A percentile compares a stretch with the other conserved stretches of the same genome.
These are phyloP conservation scores for Carterocephalus palaemon DNA, from an alignment of 2,888 invertebrate species.

Conservation along the genomic window DNA sequence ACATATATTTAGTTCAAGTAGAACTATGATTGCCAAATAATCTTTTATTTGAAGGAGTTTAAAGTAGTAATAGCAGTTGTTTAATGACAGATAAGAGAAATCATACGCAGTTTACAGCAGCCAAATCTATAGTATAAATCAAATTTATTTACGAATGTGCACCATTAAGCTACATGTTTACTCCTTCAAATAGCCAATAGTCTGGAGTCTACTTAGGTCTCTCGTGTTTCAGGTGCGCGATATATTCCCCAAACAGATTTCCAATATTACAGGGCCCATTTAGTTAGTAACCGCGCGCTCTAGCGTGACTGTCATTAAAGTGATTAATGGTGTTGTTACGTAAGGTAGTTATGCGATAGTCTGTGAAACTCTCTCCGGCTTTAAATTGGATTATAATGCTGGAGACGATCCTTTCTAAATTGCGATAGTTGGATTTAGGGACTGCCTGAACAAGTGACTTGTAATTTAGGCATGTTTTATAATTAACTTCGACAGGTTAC, in stretches of 20 bases:
- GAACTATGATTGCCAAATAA: not conserved
- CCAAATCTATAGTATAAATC: slow-evolving; percentile 16
- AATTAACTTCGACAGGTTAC: too few relatives aligned
- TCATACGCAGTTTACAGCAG: slow-evolving; percentile 8
- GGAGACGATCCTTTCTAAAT: too few relatives aligned
- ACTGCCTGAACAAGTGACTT: too few relatives aligned
- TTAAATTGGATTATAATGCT: not conserved
- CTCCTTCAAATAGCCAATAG: slow-evolving; percentile 4
- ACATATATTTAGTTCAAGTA: not conserved
- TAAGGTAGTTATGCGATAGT: slow-evolving; percentile 19
- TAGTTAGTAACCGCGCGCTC: slow-evolving; percentile 8
- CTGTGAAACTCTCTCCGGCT: not conserved
- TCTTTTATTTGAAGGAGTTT: not conserved
- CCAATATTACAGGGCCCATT: slow-evolving; percentile 12
- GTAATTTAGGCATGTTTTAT: too few relatives aligned
- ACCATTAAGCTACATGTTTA: slow-evolving; percentile 10
- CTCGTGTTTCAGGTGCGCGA: slow-evolving; percentile 2
- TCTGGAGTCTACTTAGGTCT: not conserved
- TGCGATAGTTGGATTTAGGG: too few relatives aligned
- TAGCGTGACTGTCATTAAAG: slow-evolving; percentile 5
- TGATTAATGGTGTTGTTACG: slow-evolving; percentile 18
- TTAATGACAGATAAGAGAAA: slow-evolving; percentile 5
- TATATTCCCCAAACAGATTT: not conserved
- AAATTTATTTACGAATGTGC: slow-evolving; percentile 10
- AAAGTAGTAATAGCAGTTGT: slow-evolving; percentile 3